Evolutionary conservation across 2,888 invertebrate genomes (phyloP).

Genomic region (Herminia tarsipennalis): DNA sequence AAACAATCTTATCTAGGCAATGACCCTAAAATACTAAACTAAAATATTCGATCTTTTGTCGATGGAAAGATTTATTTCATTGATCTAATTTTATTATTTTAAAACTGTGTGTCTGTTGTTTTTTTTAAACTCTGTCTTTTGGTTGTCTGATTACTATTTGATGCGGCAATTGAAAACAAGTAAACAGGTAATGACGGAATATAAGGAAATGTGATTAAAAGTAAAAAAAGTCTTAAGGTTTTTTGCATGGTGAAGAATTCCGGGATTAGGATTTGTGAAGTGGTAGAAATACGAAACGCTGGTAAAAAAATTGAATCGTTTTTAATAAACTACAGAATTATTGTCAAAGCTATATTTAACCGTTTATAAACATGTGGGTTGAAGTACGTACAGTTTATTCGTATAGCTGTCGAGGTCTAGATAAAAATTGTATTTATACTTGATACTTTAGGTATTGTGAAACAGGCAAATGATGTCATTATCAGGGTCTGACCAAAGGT

Average conservation of each 20-base stretch:
- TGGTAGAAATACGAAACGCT: constrained; percentile 25
- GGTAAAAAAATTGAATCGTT: constrained; percentile 33
- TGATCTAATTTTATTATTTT: not conserved
- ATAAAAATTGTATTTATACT: constrained; percentile 29
- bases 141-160: constrained; percentile 5
- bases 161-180: constrained; percentile 4
- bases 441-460: constrained; percentile 31
- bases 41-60: too few species aligned
- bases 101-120: not conserved
- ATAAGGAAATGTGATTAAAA: constrained; percentile 17
- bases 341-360: constrained; percentile 31
- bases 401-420: constrained; percentile 24
- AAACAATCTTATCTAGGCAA: too few species aligned
- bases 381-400: constrained; percentile 34
- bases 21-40: too few species aligned
- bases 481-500: constrained; percentile 26
- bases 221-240: too few species aligned
- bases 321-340: constrained; percentile 26
- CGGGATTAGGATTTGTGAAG: constrained; percentile 20
- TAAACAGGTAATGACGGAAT: constrained; percentile 14
- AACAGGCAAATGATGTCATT: constrained; percentile 48
- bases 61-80: not conserved
- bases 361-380: constrained; percentile 35
- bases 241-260: too few species aligned
- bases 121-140: not conserved